Evolutionary conservation across 64 coral and sea anemone genomes (phyloP), one percentile per base, ranked within the genome.

Genomic region (Montipora efflorescens): DNA sequence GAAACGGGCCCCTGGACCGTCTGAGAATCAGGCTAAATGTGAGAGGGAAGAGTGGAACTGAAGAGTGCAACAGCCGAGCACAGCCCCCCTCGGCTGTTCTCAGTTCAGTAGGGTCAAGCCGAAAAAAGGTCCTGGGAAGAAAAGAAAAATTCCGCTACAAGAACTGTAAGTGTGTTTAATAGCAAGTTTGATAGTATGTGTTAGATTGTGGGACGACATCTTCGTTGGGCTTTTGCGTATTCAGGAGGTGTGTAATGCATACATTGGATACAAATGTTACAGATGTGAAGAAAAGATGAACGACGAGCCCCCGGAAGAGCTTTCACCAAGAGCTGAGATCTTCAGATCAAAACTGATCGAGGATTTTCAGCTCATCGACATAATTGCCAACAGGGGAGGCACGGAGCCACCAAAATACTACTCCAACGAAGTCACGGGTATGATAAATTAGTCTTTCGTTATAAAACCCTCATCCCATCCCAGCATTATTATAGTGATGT

Each of bases 341-440:
- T 99, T 99, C 90, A 92, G 98, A 58, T 99, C 98, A 48, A 99
- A 99, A 66, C 67, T 99, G 15, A 99, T 99, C 50, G 98, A 99
- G 71, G 98, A 99, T 92, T 99, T 99, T 81, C 95, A 99, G 80
- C 92, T 99, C 7, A 87, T 99, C 3, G 98, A 99, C 73, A 99
- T 89, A 58, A 74, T 99, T 45, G 88, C 88, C 7, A 93, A 96
- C 83, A 99, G 87, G 72, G 92, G 92, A 16, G 91, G 89, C 20
- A 47, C 75, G 20, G 95, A 96, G 22, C 78, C 87, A 14, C 98
- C 98, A 43, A 96, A 94, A 13, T 92, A 94, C 43, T 99, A 99
- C 48, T 99, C 98, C 36, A 99, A 99, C 59, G 98, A 99, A 96
- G 94, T 99, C 61, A 72, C 83, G 75, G 95, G 98, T 99, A 89